A percentile compares a stretch with the other conserved stretches of the same genome.
phyloP scores from a whole-genome alignment of 2,113 vertebrate genomes.

The Oncorhynchus kisutch region DNA sequence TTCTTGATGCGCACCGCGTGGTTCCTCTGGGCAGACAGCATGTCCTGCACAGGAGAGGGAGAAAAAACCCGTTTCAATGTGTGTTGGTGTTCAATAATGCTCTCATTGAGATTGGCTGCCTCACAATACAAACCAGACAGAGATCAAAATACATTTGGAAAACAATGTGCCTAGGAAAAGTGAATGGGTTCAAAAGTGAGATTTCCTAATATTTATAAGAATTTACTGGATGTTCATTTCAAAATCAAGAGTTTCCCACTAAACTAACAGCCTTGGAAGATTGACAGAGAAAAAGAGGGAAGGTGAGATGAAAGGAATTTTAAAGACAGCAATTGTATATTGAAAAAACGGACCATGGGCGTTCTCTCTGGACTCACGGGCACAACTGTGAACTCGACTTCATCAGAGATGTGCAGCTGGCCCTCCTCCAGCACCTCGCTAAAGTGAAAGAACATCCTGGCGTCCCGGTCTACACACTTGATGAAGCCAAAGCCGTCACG shows the following conservation, averaged over 20 bases:
- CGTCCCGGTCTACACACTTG: constrained; percentile 97
- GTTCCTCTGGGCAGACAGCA: constrained; percentile 97
- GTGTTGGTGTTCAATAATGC: too few relatives aligned
- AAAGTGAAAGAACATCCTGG: constrained; percentile 99
- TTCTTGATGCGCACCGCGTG: constrained; percentile 98
- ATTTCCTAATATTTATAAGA: too few relatives aligned
- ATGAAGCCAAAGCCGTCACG: constrained; percentile 99
- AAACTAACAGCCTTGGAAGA: too few relatives aligned
- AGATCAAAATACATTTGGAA: background rate
- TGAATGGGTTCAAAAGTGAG: too few relatives aligned
- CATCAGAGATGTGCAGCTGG: constrained; percentile 97
- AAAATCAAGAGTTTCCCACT: too few relatives aligned
- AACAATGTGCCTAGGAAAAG: background rate
- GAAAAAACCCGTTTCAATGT: background rate
- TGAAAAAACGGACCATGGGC: constrained; percentile 12
- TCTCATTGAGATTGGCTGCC: too few relatives aligned
- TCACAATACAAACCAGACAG: background rate
- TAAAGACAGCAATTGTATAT: constrained; percentile 18
- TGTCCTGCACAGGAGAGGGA: constrained; percentile 76
- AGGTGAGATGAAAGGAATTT: background rate
- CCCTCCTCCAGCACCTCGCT: constrained; percentile 97
- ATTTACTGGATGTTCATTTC: too few relatives aligned
- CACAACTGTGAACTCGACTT: constrained; percentile 99
- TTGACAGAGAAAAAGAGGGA: background rate
- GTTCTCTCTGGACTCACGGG: constrained; percentile 82